Conservation (phyloP, 2,888 invertebrate species). For the Agrilus biguttatus region DNA sequence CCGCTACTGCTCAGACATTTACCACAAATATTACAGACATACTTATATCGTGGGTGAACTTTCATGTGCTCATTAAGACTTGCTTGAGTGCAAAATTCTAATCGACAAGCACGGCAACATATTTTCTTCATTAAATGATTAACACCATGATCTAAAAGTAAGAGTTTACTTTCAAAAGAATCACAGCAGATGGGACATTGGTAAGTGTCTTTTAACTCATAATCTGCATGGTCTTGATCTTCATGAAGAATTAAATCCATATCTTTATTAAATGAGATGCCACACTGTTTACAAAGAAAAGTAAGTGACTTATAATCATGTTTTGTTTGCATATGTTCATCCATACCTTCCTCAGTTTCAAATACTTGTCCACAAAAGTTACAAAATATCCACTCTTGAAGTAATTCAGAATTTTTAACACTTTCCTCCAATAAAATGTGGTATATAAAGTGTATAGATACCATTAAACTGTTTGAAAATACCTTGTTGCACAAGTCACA, state of each 20-base stretch:
- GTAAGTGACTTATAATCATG: slow-evolving; percentile 3
- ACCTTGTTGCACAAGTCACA: slow-evolving; percentile 12
- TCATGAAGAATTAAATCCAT: slow-evolving; percentile 9
- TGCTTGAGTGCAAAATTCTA: slow-evolving; percentile 11
- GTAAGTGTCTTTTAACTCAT: slow-evolving; percentile 10
- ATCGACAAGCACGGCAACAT: slow-evolving; percentile 11
- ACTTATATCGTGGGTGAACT: slow-evolving; percentile 11
- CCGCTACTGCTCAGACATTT: slow-evolving; percentile 14
- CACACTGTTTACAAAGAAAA: slow-evolving; percentile 10
- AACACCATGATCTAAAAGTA: slow-evolving; percentile 13
- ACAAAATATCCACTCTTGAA: slow-evolving; percentile 12
- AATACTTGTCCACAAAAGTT: slow-evolving; percentile 15
- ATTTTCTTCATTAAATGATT: slow-evolving; percentile 12
- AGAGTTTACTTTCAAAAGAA: slow-evolving; percentile 12
- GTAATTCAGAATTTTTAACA: slow-evolving; percentile 7
- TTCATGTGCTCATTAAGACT: slow-evolving; percentile 11
- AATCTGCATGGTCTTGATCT: slow-evolving; percentile 5
- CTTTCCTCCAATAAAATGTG: slow-evolving; percentile 10
- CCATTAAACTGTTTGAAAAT: slow-evolving; percentile 7
- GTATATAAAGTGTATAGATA: slow-evolving; percentile 13
- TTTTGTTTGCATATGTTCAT: slow-evolving; percentile 10
- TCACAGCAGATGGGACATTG: slow-evolving; percentile 17
- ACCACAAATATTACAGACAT: slow-evolving; percentile 16
- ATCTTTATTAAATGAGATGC: slow-evolving; percentile 10
- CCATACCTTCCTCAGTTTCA: slow-evolving; percentile 11